Evolutionary conservation across 2,888 invertebrate genomes (phyloP).

Genomic region (Macrosiphum euphorbiae): DNA sequence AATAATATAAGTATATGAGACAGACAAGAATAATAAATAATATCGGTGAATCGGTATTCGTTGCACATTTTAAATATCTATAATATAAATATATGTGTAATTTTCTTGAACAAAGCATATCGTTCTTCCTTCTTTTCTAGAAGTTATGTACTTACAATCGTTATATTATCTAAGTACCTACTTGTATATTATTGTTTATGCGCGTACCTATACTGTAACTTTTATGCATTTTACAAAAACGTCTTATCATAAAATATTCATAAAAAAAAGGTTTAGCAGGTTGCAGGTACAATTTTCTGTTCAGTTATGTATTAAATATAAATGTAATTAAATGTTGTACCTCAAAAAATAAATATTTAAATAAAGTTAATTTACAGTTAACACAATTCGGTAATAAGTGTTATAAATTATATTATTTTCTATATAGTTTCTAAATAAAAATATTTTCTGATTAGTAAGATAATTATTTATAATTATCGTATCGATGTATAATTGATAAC

Average conservation of each 20-base stretch:
- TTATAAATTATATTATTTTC: not conserved
- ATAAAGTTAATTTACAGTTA: not conserved
- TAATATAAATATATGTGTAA: not conserved
- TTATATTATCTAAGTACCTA: too few relatives aligned
- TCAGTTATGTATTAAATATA: not conserved
- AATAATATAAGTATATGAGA: not conserved
- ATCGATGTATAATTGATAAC: not conserved
- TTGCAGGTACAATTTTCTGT: not conserved
- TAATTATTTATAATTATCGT: not conserved
- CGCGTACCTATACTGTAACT: too few relatives aligned
- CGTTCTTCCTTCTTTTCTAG: not conserved
- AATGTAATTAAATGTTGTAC: not conserved
- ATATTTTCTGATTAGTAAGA: not conserved
- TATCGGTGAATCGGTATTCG: too few relatives aligned
- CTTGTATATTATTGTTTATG: too few relatives aligned
- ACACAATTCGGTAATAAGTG: not conserved
- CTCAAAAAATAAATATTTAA: not conserved
- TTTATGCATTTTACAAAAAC: too few relatives aligned
- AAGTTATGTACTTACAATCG: not conserved
- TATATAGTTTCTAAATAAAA: not conserved
- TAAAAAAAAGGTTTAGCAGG: not conserved
- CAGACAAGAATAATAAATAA: not conserved
- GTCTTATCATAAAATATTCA: too few relatives aligned
- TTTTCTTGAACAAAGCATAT: not conserved
- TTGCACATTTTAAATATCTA: not conserved